These are phyloP conservation scores for Dicyrtoma fusca DNA, from an alignment of 2,888 invertebrate species.

Conservation along the genomic window DNA sequence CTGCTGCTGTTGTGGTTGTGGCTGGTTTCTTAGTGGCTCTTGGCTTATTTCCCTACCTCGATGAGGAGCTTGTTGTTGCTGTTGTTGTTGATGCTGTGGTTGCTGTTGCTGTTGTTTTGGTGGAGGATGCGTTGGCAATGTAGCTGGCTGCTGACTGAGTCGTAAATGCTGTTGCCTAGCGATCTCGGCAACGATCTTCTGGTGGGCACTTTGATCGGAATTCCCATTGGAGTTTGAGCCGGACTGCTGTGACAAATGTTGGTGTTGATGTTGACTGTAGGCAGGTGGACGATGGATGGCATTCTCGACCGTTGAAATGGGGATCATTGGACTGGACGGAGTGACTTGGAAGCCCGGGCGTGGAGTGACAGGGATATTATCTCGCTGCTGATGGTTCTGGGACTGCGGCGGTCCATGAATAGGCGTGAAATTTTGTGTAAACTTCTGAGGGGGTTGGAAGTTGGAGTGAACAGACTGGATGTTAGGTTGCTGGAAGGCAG, in stretches of 20 bases:
- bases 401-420: constrained; percentile 30
- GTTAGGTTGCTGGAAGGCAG: background rate
- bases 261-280: constrained; percentile 30
- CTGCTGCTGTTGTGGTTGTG: constrained; percentile 33
- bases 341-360: constrained; percentile 47
- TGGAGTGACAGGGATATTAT: constrained; percentile 29
- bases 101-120: constrained; percentile 24
- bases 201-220: constrained; percentile 8
- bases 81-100: constrained; percentile 6
- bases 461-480: constrained; percentile 19
- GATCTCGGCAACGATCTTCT: constrained; percentile 33
- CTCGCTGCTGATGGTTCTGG: too few species aligned
- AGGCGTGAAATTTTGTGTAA: constrained; percentile 43
- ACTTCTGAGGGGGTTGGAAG: constrained; percentile 48
- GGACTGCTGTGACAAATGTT: constrained; percentile 12
- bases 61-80: constrained; percentile 25
- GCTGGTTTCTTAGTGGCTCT: constrained; percentile 34
- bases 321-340: constrained; percentile 51
- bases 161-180: constrained; percentile 37
- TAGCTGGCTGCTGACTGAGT: constrained; percentile 33
- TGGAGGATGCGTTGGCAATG: constrained; percentile 34
- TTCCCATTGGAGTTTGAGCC: constrained; percentile 15
- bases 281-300: constrained; percentile 51
- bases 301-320: constrained; percentile 55
- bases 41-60: constrained; percentile 35